Base-by-base conservation (phyloP, 1,140 invertebrate species). In the Hestina assimilis region DNA sequence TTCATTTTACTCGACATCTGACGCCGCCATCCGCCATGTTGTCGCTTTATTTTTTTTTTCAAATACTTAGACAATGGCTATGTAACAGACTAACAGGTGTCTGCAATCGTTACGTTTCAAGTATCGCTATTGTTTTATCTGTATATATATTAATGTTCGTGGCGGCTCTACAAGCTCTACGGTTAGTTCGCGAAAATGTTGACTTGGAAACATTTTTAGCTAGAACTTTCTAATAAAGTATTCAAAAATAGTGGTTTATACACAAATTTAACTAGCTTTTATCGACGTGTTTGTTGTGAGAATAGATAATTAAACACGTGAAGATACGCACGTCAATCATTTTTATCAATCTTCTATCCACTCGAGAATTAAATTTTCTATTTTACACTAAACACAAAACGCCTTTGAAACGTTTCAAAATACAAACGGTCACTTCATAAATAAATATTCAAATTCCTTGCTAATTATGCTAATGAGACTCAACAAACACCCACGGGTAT, bases 1-100 rank as follows among this genome's bases (percentile, higher is more conserved):
- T 53, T 43, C 51, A 33, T 28, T 53, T 43, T 41, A 42, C 38
- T 51, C 47, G 35, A 52, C 51, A 23, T 11, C 40, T 24, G 35
- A 52, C 51, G 41, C 26, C 26, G 41, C 19, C 41, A 26, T 53
- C 26, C 26, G 41, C 19, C 41, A 26, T 53, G 26, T 29, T 38
- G 35, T 41, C 33, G 24, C 28, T 31, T 9, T 12, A 11, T 11
- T 31, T 6, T 52, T 40, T 52, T 47, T 47, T 47, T 47, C 9
- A 47, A 40, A 40, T 19, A 40, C 35, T 19, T 19, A 40, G 35
- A 19, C 35, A 40, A 40, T 40, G n/a, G n/a, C n/a, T n/a, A n/a
- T n/a, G 33, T 19, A 38, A 38, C 14, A 3, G 33, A n/a, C n/a
- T n/a, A n/a, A n/a, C n/a, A n/a, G n/a, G n/a, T n/a, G n/a, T n/a